Evolutionary conservation across 2,113 vertebrate species (phyloP), one percentile per base, ranked within the genome.

Genomic region (Zosterops borbonicus): DNA sequence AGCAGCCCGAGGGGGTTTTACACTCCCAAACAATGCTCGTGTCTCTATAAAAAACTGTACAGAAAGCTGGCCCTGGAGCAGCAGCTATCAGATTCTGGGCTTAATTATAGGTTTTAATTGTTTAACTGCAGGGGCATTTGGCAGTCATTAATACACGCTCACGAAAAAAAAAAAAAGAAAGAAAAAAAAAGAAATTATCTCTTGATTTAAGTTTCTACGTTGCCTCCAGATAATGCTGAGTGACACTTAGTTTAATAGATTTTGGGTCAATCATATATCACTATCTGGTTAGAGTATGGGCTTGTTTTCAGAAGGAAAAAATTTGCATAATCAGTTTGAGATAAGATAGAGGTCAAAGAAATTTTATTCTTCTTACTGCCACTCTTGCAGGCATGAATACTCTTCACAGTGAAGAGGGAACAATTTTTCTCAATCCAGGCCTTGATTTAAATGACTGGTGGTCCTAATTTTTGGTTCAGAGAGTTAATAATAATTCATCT

Each of bases 51-150:
- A 49, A 74, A 96, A 55, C 67, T 14, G 22, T 50, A 20, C 46
- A 27, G 86, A 89, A 68, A n/a, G 13, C 31, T 7, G 13, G 56
- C 39, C 53, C 3, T 39, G 55, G 22, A 89, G 18, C 44, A 29
- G 63, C 52, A 94, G 84, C 85, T 87, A 92, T 94, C 93, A 79
- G 83, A 78, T 78, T 75, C 78, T 86, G 80, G 10, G 89, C 79
- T 93, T 90, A 68, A 92, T 89, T 92, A 89, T 78, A 82, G 52
- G 60, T 82, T 94, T 81, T 95, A 92, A 96, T 96, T 96, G 92
- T 94, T 94, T 91, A 93, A 93, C 81, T 95, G 89, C 77, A 31
- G 85, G 55, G 86, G 86, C 63, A 77, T 83, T 97, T 91, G 91
- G 86, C 83, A 97, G 88, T 76, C 75, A 77, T 83, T 96, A 95